Evolutionary conservation across 2,888 invertebrate genomes (phyloP).

Genomic region (Schizotus pectinicornis): DNA sequence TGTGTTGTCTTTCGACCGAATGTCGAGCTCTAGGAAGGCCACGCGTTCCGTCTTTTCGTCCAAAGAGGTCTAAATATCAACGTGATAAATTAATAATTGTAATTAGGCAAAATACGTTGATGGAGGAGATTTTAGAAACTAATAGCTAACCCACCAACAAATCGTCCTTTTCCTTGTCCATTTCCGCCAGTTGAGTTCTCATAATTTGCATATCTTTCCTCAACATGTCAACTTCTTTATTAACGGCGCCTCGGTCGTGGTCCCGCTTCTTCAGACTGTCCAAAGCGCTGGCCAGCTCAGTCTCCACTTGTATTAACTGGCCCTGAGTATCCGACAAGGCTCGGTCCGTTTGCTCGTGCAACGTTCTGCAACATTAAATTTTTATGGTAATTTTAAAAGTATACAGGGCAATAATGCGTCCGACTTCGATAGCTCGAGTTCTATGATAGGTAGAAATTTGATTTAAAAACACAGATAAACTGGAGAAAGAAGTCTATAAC

Average conservation of each 20-base stretch:
- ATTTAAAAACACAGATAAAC: no score
- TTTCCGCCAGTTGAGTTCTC: constrained; percentile 66
- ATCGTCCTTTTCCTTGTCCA: constrained; percentile 77
- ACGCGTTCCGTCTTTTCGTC: constrained; percentile 77
- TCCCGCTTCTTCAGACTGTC: constrained; percentile 53
- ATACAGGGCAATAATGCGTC: no score
- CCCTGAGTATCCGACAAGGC: constrained; percentile 72
- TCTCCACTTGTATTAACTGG: constrained; percentile 69
- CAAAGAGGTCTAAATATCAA: constrained; percentile 64
- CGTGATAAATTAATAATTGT: no score
- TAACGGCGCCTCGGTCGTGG: constrained; percentile 55
- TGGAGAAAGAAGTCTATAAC: no score
- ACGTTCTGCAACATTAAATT: constrained; percentile 62
- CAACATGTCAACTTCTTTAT: constrained; percentile 65
- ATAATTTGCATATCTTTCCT: constrained; percentile 69
- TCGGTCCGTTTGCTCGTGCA: constrained; percentile 79
- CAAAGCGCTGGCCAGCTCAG: constrained; percentile 67
- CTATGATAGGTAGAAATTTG: no score
- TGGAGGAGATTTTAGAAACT: no score
- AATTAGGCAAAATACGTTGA: no score
- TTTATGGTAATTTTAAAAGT: no score
- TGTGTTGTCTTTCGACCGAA: constrained; percentile 65
- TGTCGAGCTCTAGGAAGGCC: constrained; percentile 69
- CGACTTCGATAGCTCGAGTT: no score
- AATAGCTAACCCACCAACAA: constrained; percentile 65